Percentiles rank a stretch among this genome's conserved stretches.
Conservation (phyloP, 2,888 invertebrate species). For the Euclidia mi region DNA sequence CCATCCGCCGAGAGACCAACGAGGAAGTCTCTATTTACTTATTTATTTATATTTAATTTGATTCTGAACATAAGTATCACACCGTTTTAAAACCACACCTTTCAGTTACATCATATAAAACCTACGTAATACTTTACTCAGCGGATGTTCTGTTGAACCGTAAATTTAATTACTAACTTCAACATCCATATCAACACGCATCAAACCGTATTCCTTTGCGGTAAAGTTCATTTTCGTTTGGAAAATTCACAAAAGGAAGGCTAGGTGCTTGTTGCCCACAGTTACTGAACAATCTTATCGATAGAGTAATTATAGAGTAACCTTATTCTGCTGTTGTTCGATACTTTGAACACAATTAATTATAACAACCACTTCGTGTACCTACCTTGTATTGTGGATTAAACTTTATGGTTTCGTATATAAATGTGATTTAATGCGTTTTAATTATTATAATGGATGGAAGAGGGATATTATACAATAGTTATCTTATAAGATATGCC, state of each 20-base stretch:
- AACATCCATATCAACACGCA: not conserved
- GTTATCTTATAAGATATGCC: too few species aligned
- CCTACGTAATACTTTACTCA: not conserved
- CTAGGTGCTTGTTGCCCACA: constrained; percentile 16
- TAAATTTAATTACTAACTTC: constrained; percentile 11
- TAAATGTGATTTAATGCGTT: too few species aligned
- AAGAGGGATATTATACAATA: too few species aligned
- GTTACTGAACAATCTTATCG: constrained; percentile 41
- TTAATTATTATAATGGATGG: too few species aligned
- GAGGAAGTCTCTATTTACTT: too few species aligned
- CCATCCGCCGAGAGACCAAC: too few species aligned
- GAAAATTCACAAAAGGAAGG: not conserved
- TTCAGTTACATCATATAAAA: too few species aligned
- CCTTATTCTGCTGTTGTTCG: constrained; percentile 23
- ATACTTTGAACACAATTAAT: constrained; percentile 25
- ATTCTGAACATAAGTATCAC: too few species aligned
- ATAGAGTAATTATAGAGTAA: constrained; percentile 34
- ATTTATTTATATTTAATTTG: too few species aligned
- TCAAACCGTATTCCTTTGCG: not conserved
- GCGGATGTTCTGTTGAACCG: constrained; percentile 17
- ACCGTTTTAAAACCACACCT: too few species aligned
- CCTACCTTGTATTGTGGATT: too few species aligned
- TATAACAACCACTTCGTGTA: constrained; percentile 4
- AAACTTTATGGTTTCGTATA: too few species aligned
- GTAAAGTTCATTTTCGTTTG: constrained; percentile 8